These are phyloP conservation scores for Halcyon senegalensis DNA, from an alignment of 2,113 vertebrate species.

Conservation along the genomic window DNA sequence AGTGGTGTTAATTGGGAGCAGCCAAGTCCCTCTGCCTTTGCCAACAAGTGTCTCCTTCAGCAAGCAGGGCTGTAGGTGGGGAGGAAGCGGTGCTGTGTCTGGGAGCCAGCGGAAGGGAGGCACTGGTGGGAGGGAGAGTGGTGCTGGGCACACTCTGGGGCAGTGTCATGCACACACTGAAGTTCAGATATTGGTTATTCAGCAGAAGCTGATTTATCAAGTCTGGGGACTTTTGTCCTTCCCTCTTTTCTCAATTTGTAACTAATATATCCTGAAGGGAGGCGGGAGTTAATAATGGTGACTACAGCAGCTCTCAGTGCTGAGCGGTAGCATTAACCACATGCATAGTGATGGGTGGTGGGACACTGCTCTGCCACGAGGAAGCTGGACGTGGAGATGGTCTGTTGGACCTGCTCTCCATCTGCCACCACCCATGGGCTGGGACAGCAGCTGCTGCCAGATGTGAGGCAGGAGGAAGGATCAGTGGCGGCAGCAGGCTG, in stretches of 20 bases:
- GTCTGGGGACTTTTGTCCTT: background rate
- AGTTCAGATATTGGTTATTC: background rate
- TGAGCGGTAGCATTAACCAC: background rate
- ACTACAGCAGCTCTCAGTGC: background rate
- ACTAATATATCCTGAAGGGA: background rate
- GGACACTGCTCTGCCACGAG: background rate
- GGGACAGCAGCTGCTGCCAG: background rate
- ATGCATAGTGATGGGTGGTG: background rate
- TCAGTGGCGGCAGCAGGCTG: background rate
- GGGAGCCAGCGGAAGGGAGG: background rate
- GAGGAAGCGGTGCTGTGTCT: rapidly evolving
- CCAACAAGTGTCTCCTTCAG: background rate
- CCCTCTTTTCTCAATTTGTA: background rate
- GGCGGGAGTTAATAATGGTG: background rate
- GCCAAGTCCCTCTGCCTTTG: background rate
- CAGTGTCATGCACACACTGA: background rate
- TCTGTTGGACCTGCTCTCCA: background rate
- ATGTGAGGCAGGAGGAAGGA: background rate
- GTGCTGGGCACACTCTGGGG: background rate
- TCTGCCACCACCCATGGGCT: background rate
- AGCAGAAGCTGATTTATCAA: background rate
- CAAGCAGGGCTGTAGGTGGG: background rate
- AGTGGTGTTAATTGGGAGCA: background rate
- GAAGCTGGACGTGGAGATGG: background rate
- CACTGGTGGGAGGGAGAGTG: background rate